Base-by-base conservation (phyloP, 1,140 invertebrate species). In the Leguminivora glycinivorella region DNA sequence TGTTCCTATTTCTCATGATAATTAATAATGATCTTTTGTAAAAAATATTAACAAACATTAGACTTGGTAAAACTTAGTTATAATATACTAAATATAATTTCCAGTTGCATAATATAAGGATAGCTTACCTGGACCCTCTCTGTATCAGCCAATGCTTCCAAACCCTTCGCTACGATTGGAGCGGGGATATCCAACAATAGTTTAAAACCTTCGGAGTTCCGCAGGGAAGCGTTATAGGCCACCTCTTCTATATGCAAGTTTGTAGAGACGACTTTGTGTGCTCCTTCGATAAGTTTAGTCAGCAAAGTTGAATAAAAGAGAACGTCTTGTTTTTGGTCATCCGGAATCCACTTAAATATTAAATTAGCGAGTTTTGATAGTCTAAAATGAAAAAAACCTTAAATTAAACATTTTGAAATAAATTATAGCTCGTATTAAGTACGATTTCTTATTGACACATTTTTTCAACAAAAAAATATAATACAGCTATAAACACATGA, bases 201-300 rank as follows among this genome's bases (percentile, higher is more conserved):
- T 70, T 85, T 77, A 14, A 92, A 72, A 14, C 81, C 90, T 5
- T 76, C 72, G 5, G 88, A 84, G 70, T 92, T 81, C 69, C 85
- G 75, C 75, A 80, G 34, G 67, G 85, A 84, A 0, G 85, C 81
- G 22, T 90, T 82, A 43, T 87, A 86, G 60, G 88, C 75, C 67
- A 91, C 74, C 66, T 87, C 73, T 71, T 92, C 85, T 78, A 92
- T 83, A 72, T 91, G 71, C 67, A 84, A 77, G 70, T 91, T 91
- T 4, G 86, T 85, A 2, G 73, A 60, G 12, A 91, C 76, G 0
- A 89, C 81, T 72, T 76, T 80, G 1, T 85, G 73, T 2, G 84
- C 83, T 4, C 84, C 83, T 56, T 87, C 81, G 19, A 92, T 76
- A 25, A 92, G 72, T 70, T 91, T 89, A 2, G 84, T 75, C 0